Conservation (phyloP, 2,113 vertebrate genomes). For the Corapipo altera region DNA sequence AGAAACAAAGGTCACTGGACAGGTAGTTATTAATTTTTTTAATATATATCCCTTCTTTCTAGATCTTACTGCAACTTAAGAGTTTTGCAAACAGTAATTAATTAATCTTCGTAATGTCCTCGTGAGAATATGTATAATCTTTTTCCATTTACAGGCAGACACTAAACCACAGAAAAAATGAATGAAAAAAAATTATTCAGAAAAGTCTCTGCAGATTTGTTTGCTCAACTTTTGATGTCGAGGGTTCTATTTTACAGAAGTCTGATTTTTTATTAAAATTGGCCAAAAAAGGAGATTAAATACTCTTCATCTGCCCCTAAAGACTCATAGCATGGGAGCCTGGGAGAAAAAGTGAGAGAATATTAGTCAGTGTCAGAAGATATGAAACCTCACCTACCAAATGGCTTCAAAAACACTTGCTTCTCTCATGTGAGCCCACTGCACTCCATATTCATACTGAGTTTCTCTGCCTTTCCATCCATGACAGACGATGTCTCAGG, state of each 20-base stretch:
- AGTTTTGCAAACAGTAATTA: background rate
- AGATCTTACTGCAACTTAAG: background rate
- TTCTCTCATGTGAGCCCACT: accelerated
- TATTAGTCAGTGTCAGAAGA: background rate
- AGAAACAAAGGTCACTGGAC: background rate
- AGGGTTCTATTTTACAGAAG: background rate
- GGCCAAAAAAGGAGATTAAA: background rate
- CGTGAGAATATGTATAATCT: background rate
- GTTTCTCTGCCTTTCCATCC: background rate
- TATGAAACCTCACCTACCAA: background rate
- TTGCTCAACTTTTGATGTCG: background rate
- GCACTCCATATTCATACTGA: background rate
- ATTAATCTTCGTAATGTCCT: background rate
- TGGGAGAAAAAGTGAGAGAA: background rate
- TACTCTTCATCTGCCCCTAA: background rate
- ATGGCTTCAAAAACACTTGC: accelerated
- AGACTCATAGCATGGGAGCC: background rate
- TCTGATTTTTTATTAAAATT: background rate
- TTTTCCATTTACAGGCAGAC: background rate
- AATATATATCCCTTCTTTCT: background rate
- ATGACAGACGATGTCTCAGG: background rate
- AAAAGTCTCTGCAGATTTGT: background rate
- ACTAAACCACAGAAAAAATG: background rate
- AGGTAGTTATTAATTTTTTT: background rate
- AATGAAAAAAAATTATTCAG: background rate